Percentiles rank a stretch among this genome's conserved stretches.
Evolutionary conservation across 1,140 invertebrate genomes (phyloP).

Genomic region (Brachionus plicatilis): DNA sequence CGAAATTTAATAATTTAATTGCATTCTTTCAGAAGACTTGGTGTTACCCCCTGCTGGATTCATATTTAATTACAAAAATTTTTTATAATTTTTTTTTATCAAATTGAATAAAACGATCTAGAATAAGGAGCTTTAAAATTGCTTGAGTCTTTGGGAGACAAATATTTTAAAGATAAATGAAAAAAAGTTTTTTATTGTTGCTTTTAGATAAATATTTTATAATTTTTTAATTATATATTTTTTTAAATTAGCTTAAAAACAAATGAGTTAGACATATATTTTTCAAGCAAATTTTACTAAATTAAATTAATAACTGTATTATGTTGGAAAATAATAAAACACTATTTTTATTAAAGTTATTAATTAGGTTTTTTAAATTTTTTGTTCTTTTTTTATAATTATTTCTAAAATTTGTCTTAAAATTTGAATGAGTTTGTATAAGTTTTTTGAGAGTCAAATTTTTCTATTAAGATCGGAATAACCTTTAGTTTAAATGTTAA

Average conservation of each 20-base stretch:
- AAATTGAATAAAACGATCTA: neutral
- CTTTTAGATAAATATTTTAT: neutral
- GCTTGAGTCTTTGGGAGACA: neutral
- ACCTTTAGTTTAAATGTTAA: neutral
- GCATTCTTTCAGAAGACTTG: neutral
- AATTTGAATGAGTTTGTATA: too few species aligned
- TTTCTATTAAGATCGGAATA: neutral
- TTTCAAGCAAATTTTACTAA: too few species aligned
- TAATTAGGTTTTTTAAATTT: too few species aligned
- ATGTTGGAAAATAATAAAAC: too few species aligned
- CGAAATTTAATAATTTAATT: neutral
- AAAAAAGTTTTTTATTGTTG: neutral
- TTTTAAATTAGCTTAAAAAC: too few species aligned
- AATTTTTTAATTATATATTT: too few species aligned
- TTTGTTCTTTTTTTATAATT: too few species aligned
- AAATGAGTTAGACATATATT: too few species aligned
- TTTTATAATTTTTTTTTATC: neutral
- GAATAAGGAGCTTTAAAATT: neutral
- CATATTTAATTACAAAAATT: neutral
- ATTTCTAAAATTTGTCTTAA: too few species aligned
- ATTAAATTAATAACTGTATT: too few species aligned
- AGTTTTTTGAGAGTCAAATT: too few species aligned
- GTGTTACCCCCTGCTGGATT: neutral
- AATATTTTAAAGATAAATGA: neutral
- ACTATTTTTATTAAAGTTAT: too few species aligned